phyloP scores from a whole-genome alignment of 1,140 invertebrate species.

The Solenopsis invicta region DNA sequence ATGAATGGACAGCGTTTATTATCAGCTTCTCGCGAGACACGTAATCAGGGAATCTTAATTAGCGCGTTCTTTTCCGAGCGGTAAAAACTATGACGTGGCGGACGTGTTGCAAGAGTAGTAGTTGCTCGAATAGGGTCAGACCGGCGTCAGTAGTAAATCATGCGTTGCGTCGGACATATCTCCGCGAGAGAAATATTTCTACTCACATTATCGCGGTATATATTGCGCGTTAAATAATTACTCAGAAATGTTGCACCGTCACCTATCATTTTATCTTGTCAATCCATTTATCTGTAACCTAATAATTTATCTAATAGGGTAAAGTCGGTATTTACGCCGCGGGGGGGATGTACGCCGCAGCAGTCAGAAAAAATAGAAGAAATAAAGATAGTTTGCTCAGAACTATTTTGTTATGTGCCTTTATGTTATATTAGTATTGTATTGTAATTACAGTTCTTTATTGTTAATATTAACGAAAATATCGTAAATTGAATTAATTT shows the following conservation, averaged over 20 bases:
- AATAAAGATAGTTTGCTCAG: too few relatives aligned
- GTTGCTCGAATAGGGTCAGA: constrained; percentile 31
- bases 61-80: constrained; percentile 18
- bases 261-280: not conserved
- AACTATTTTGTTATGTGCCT: too few relatives aligned
- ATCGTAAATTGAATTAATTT: too few relatives aligned
- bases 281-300: not conserved
- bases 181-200: not conserved
- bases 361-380: too few relatives aligned
- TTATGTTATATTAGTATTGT: too few relatives aligned
- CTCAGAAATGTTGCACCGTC: not conserved
- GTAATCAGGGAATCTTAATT: constrained; percentile 13
- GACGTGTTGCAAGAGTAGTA: constrained; percentile 57
- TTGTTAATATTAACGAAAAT: too few relatives aligned
- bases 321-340: too few relatives aligned
- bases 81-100: not conserved
- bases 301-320: too few relatives aligned
- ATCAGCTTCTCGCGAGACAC: not conserved
- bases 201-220: not conserved
- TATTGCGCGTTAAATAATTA: constrained; percentile 21
- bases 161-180: constrained; percentile 17
- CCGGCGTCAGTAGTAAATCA: constrained; percentile 49
- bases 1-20: not conserved
- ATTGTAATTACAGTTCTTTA: too few relatives aligned
- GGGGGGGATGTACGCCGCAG: too few relatives aligned